A percentile compares a stretch with the other conserved stretches of the same genome.
Conservation (phyloP, 2,797 vertebrate genomes). For the Helostoma temminkii region DNA sequence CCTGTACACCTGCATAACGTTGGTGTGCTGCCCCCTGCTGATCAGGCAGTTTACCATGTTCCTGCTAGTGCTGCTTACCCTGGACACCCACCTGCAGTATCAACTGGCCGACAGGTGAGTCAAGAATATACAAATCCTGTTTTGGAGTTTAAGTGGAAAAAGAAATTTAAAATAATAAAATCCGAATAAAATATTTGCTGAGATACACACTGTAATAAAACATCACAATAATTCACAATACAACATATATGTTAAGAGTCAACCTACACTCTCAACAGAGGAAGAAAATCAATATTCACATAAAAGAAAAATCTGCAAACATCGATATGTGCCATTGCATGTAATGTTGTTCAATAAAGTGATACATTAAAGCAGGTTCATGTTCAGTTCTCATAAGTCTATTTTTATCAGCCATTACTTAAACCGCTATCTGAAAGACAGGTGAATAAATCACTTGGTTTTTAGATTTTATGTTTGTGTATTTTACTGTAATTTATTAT, state of each 20-base stretch:
- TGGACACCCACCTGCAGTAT: conserved; percentile 82
- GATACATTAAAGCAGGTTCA: conserved; percentile 26
- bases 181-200: background rate
- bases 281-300: conserved; percentile 53
- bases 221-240: too few species aligned
- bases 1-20: conserved; percentile 85
- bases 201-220: background rate
- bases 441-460: conserved; percentile 31
- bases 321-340: conserved; percentile 27
- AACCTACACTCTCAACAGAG: conserved; percentile 30
- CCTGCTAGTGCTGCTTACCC: conserved; percentile 82
- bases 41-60: conserved; percentile 86
- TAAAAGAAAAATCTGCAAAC: conserved; percentile 23
- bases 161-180: too few species aligned
- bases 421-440: background rate
- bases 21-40: conserved; percentile 85
- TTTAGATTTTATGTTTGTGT: background rate
- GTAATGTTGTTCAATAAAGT: background rate
- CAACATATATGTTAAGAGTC: conserved; percentile 44
- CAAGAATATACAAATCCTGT: background rate
- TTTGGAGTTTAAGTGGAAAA: background rate
- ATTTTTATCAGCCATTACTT: conserved; percentile 3
- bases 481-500: background rate
- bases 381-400: background rate
- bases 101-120: conserved; percentile 80